A percentile compares a stretch with the other conserved stretches of the same genome.
Evolutionary conservation across 2,113 vertebrate species (phyloP).

Genomic region (Alectura lathami): DNA sequence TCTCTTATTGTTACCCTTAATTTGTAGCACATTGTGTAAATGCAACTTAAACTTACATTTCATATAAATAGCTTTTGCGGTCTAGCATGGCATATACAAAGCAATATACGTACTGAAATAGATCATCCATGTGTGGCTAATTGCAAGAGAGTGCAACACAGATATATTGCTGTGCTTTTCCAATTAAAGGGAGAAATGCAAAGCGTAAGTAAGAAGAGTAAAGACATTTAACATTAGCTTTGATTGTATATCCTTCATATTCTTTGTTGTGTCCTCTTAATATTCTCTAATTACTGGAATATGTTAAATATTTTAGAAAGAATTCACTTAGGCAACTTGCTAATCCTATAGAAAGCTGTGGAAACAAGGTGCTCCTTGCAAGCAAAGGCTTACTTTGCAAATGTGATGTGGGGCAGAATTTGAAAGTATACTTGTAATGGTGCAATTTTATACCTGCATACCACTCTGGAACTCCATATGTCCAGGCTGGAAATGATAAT

Average conservation of each 20-base stretch:
- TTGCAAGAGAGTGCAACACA: not conserved
- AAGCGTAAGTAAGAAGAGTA: not conserved
- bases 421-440: not conserved
- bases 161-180: rapidly evolving
- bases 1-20: slow-evolving; percentile 35
- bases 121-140: slow-evolving; percentile 13
- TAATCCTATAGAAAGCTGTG: not conserved
- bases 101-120: not conserved
- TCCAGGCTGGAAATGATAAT: not conserved
- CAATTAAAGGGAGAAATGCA: slow-evolving; percentile 6
- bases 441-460: not conserved
- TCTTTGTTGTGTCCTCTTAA: not conserved
- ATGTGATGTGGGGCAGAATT: not conserved
- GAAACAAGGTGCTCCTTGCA: not conserved
- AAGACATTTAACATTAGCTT: not conserved
- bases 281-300: not conserved
- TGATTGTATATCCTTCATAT: not conserved
- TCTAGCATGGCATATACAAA: slow-evolving; percentile 3
- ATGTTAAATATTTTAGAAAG: not conserved
- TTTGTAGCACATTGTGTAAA: slow-evolving; percentile 42
- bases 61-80: slow-evolving; percentile 50
- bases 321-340: not conserved
- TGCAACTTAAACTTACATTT: slow-evolving; percentile 7
- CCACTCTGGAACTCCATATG: rapidly evolving
- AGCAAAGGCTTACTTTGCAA: not conserved